These are phyloP conservation scores for Kuschelorhynchus macadamiae DNA, from an alignment of 2,888 invertebrate species.

Conservation along the genomic window DNA sequence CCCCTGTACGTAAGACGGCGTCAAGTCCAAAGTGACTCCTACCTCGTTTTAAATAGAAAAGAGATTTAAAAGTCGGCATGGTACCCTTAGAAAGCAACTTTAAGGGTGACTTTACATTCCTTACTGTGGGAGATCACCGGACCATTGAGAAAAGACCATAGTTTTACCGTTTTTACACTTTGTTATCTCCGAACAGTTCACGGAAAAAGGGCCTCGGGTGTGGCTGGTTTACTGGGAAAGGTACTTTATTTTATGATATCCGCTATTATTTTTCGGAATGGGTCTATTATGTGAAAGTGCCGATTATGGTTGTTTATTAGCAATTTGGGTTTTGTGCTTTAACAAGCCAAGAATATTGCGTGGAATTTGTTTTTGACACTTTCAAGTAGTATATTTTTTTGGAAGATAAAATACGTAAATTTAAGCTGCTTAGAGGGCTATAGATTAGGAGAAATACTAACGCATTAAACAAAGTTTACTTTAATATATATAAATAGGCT, in stretches of 20 bases:
- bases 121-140: slow-evolving; percentile 19
- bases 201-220: slow-evolving; percentile 22
- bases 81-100: slow-evolving; percentile 24
- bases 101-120: slow-evolving; percentile 36
- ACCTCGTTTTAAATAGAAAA: slow-evolving; percentile 26
- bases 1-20: slow-evolving; percentile 19
- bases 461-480: too few relatives aligned
- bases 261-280: slow-evolving; percentile 26
- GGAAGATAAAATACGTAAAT: too few relatives aligned
- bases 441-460: too few relatives aligned
- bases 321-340: not conserved
- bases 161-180: slow-evolving; percentile 30
- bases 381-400: too few relatives aligned
- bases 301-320: slow-evolving; percentile 2
- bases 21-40: slow-evolving; percentile 26
- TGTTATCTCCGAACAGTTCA: slow-evolving; percentile 21
- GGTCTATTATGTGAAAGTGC: slow-evolving; percentile 18
- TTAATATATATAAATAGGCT: too few relatives aligned
- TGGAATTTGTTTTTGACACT: not conserved
- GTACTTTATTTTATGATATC: slow-evolving; percentile 9
- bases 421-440: too few relatives aligned
- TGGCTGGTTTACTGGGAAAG: slow-evolving; percentile 13
- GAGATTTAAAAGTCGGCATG: slow-evolving; percentile 33
- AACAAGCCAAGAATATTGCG: not conserved
- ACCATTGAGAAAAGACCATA: slow-evolving; percentile 32